A percentile compares a stretch with the other conserved stretches of the same genome.
Conservation (phyloP, 2,888 invertebrate species). For the Acronicta aceris region DNA sequence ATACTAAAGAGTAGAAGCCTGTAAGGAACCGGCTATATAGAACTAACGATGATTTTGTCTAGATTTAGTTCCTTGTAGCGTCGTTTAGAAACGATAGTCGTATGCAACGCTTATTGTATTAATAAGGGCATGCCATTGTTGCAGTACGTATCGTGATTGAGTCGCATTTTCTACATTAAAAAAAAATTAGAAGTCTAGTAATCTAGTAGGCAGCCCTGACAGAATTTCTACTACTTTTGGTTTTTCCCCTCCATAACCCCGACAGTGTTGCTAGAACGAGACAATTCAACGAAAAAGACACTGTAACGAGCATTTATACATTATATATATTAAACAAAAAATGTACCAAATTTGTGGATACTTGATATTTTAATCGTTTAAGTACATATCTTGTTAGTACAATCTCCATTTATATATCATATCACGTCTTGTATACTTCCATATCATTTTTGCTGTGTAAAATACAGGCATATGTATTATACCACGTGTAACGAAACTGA, state of each 20-base stretch:
- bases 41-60: slow-evolving; percentile 58
- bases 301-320: slow-evolving; percentile 85
- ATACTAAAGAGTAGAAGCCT: slow-evolving; percentile 67
- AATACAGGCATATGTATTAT: slow-evolving; percentile 77
- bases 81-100: slow-evolving; percentile 75
- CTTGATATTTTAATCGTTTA: slow-evolving; percentile 80
- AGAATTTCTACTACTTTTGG: slow-evolving; percentile 65
- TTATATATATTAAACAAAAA: slow-evolving; percentile 64
- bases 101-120: slow-evolving; percentile 89
- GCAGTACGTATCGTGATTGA: slow-evolving; percentile 88
- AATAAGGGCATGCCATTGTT: slow-evolving; percentile 87
- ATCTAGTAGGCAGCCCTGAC: slow-evolving; percentile 63
- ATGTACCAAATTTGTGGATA: slow-evolving; percentile 84
- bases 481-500: slow-evolving; percentile 71
- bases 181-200: slow-evolving; percentile 46
- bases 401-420: slow-evolving; percentile 84
- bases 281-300: slow-evolving; percentile 85
- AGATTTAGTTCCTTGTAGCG: slow-evolving; percentile 77
- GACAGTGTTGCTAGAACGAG: slow-evolving; percentile 81
- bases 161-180: slow-evolving; percentile 72
- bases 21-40: slow-evolving; percentile 65
- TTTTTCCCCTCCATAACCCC: slow-evolving; percentile 65
- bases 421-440: slow-evolving; percentile 88
- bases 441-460: slow-evolving; percentile 87
- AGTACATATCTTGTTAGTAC: slow-evolving; percentile 88